These are phyloP conservation scores for Dendrocincla tyrannina DNA, from an alignment of 2,797 vertebrate genomes.

Conservation along the genomic window DNA sequence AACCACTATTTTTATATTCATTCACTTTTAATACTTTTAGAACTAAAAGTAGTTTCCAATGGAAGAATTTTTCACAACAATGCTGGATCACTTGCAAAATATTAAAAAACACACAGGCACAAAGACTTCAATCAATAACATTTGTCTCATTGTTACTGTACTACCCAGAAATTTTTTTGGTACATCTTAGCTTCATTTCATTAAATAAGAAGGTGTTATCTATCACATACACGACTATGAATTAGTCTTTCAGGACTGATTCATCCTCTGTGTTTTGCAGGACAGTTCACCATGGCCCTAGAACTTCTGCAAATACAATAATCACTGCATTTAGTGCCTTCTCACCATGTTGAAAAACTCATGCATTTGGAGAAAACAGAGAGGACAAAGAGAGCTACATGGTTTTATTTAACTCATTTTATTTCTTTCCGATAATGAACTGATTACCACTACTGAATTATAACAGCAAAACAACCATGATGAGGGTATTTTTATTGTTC, in stretches of 20 bases:
- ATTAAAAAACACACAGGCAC: not conserved
- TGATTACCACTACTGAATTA: not conserved
- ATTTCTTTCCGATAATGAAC: not conserved
- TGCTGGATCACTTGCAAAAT: slow-evolving; percentile 23
- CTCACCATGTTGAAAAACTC: not conserved
- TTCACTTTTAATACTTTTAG: not conserved
- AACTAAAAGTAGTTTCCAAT: not conserved
- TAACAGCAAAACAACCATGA: not conserved
- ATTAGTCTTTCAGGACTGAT: not conserved
- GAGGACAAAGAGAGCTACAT: not conserved
- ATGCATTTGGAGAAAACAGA: not conserved
- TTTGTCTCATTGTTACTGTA: not conserved
- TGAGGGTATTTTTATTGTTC: not conserved
- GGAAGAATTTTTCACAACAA: slow-evolving; percentile 32
- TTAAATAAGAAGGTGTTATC: not conserved
- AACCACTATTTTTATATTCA: not conserved
- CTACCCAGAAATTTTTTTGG: not conserved
- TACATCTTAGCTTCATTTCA: not conserved
- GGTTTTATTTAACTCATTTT: not conserved
- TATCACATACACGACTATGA: not conserved
- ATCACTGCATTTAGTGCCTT: not conserved
- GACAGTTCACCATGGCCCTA: not conserved
- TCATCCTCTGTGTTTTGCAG: not conserved
- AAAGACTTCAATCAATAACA: not conserved
- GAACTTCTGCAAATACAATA: not conserved